Percentiles rank a stretch among this genome's conserved stretches.
Evolutionary conservation across 2,888 invertebrate genomes (phyloP).

Genomic region (Trichogramma dendrolimi): DNA sequence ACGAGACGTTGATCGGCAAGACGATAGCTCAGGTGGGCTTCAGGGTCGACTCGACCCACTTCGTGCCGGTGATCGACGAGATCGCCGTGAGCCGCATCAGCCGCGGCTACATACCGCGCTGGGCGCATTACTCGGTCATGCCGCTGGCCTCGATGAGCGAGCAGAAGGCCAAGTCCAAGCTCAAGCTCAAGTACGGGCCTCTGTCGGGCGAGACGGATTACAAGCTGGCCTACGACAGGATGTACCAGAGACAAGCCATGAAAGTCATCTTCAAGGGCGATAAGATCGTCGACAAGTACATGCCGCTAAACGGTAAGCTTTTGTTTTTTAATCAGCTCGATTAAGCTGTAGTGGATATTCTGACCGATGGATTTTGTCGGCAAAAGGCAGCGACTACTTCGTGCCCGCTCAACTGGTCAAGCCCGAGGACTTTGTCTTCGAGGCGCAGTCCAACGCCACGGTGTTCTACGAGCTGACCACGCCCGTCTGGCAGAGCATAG

Average conservation of each 20-base stretch:
- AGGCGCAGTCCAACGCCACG: not conserved
- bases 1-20: not conserved
- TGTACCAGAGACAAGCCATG: not conserved
- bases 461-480: not conserved
- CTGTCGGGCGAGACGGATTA: not conserved
- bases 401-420: not conserved
- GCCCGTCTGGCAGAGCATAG: constrained; percentile 2
- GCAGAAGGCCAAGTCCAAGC: not conserved
- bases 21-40: constrained; percentile 6
- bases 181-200: not conserved
- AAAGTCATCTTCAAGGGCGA: not conserved
- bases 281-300: not conserved
- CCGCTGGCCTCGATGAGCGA: not conserved
- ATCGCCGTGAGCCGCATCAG: not conserved
- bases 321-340: not conserved
- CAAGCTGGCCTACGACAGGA: not conserved
- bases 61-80: not conserved
- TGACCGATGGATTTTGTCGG: too few relatives aligned
- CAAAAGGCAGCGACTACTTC: not conserved
- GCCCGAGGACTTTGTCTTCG: not conserved
- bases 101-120: not conserved
- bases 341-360: not conserved
- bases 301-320: not conserved
- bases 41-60: not conserved
- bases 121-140: constrained; percentile 3